phyloP scores from a whole-genome alignment of 2,888 invertebrate species.

The Drosophila ezoana region DNA sequence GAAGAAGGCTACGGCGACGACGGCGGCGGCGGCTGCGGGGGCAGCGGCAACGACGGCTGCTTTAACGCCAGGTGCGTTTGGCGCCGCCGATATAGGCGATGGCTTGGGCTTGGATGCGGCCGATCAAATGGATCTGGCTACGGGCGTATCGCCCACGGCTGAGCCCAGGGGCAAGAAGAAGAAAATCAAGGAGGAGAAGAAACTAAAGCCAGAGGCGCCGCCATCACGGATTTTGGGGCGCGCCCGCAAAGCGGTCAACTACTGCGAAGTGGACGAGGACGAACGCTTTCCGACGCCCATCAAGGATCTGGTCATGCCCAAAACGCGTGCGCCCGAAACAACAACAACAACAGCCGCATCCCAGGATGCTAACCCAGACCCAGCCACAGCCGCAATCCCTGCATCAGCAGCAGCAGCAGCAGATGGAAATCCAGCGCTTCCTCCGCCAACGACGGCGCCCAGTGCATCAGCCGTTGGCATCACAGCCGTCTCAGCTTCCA shows the following conservation, averaged over 20 bases:
- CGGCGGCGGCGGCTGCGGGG: slow-evolving; percentile 21
- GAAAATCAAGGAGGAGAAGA: slow-evolving; percentile 83
- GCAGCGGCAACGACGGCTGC: slow-evolving; percentile 31
- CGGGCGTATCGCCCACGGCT: slow-evolving; percentile 51
- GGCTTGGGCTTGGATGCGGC: slow-evolving; percentile 42
- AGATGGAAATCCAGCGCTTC: slow-evolving; percentile 15
- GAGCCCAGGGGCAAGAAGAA: slow-evolving; percentile 67
- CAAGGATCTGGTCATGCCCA: slow-evolving; percentile 85
- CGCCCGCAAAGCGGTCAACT: slow-evolving; percentile 88
- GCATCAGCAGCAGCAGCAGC: slow-evolving; percentile 33
- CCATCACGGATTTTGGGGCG: slow-evolving; percentile 84
- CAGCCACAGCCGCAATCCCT: slow-evolving; percentile 24
- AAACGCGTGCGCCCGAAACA: slow-evolving; percentile 65
- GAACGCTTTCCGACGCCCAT: slow-evolving; percentile 83
- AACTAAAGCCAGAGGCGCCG: slow-evolving; percentile 82
- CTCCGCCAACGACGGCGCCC: too few species aligned
- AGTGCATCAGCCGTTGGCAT: slow-evolving; percentile 7
- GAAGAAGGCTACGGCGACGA: slow-evolving; percentile 53
- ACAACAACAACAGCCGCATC: slow-evolving; percentile 38
- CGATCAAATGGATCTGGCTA: slow-evolving; percentile 25
- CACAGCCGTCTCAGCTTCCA: slow-evolving; percentile 4
- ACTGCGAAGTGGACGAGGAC: slow-evolving; percentile 87
- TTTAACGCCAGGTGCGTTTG: slow-evolving; percentile 67
- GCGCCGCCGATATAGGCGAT: slow-evolving; percentile 27
- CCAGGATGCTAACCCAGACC: slow-evolving; percentile 13